Base-by-base conservation (phyloP, 2,888 invertebrate genomes). In the Augochlorella aurata region DNA sequence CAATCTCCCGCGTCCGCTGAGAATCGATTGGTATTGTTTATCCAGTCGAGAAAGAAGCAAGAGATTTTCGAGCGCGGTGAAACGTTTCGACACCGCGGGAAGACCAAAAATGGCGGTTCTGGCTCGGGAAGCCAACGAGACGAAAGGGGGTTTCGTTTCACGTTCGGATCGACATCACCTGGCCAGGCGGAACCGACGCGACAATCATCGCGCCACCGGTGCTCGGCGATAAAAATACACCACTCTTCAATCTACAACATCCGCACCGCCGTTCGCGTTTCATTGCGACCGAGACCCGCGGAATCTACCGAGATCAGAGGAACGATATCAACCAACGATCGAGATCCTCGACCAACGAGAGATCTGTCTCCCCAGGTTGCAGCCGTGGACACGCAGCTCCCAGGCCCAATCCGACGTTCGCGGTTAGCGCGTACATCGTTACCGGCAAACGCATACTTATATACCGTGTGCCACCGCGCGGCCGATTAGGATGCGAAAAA, bases 401-500 rank as follows among this genome's bases (percentile, higher is more conserved):
- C 74, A 71, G 78, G 70, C 70, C 74, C 54, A 16, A 65, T 65
- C 50, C 18, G 38, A 45, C 21, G 44, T 74, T 65, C n/a, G 49
- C 12, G 16, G 70, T 29, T 49, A 47, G 65, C 74, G 52, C 74
- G 71, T 72, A 29, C 45, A 58, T 61, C 49, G 45, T 63, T 24
- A 74, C 47, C n/a, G 67, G 45, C 49, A 49, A 68, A 38, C 49
- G 68, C 58, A 12, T 58, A 44, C 18, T 49, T 45, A 65, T 9
- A 29, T 50, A 66, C 69, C 69, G 74, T 29, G 78, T 66, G 72
- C 14, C 65, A 29, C 45, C 63, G 61, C 70, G 85, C 76, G 85
- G 79, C 82, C 61, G 66, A 72, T 78, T 82, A 78, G 79, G 70
- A 80, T 80, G 75, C 77, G 82, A 85, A 85, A 85, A 81, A 85